These are phyloP conservation scores for Chrysocyon brachyurus DNA, from an alignment of 2,797 vertebrate genomes.

Conservation along the genomic window DNA sequence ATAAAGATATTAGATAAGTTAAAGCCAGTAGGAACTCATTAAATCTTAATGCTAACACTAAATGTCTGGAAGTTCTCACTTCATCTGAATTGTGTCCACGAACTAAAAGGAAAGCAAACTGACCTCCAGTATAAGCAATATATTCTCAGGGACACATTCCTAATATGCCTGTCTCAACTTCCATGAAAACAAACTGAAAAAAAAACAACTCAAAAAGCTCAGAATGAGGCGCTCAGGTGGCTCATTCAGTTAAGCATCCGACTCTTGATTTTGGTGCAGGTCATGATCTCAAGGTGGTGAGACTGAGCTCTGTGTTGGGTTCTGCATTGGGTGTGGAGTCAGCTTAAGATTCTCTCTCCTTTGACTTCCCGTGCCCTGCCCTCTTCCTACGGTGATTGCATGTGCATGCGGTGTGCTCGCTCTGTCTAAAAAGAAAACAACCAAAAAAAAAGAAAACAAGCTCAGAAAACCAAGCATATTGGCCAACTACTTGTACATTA, in stretches of 20 bases:
- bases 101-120: conserved; percentile 6
- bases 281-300: not conserved
- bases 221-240: not conserved
- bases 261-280: not conserved
- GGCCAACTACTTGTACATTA: not conserved
- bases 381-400: too few relatives aligned
- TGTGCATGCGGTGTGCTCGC: too few relatives aligned
- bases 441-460: not conserved
- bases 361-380: too few relatives aligned
- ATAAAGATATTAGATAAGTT: not conserved
- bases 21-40: not conserved
- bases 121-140: not conserved
- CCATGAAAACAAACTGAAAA: not conserved
- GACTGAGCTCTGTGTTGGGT: not conserved
- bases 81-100: not conserved
- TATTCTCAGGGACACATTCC: not conserved
- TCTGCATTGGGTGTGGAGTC: not conserved
- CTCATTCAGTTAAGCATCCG: not conserved
- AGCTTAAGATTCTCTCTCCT: too few relatives aligned
- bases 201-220: not conserved
- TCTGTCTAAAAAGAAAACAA: not conserved
- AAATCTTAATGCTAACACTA: not conserved
- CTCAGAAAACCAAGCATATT: not conserved
- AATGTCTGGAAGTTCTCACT: not conserved
- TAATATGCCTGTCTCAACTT: not conserved